Conservation (phyloP, 2,888 invertebrate genomes). For the Clostera curtula region DNA sequence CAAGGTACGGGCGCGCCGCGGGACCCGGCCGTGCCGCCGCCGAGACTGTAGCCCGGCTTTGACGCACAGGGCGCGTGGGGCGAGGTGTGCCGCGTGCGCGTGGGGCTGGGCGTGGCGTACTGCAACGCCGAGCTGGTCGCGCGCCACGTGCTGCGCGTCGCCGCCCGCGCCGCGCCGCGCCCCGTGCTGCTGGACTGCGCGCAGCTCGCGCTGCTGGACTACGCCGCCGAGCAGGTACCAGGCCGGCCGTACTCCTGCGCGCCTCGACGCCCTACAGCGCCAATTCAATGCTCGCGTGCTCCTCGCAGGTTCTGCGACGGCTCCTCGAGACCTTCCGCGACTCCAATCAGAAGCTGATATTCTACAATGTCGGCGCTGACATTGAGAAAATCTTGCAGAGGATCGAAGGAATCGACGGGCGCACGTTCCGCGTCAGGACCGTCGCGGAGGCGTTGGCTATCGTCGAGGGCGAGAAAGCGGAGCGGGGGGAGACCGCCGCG, state of each 20-base stretch:
- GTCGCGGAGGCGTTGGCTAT: conserved; percentile 16
- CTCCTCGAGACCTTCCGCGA: conserved; percentile 71
- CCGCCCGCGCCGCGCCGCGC: conserved; percentile 44
- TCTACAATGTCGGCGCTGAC: conserved; percentile 49
- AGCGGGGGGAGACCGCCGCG: conserved; percentile 6
- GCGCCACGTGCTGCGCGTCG: conserved; percentile 53
- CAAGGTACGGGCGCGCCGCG: conserved; percentile 38
- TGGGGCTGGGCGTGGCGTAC: conserved; percentile 43
- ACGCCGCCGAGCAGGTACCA: conserved; percentile 36
- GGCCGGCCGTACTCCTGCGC: not conserved
- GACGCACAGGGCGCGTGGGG: conserved; percentile 29
- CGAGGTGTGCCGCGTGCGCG: conserved; percentile 21
- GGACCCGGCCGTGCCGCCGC: not conserved
- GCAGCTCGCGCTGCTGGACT: conserved; percentile 79
- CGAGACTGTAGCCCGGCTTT: not conserved
- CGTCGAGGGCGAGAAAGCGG: conserved; percentile 3
- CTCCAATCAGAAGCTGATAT: conserved; percentile 62
- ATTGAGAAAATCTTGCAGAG: conserved; percentile 25
- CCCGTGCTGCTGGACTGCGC: conserved; percentile 77
- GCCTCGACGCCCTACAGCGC: not conserved
- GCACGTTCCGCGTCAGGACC: conserved; percentile 22
- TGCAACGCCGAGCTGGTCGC: conserved; percentile 54
- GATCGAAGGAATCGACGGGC: conserved; percentile 27
- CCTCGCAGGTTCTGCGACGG: conserved; percentile 72
- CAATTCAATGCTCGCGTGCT: not conserved